A percentile compares a stretch with the other conserved stretches of the same genome.
Evolutionary conservation across 1,140 invertebrate genomes (phyloP).

Genomic region (Hestina assimilis): DNA sequence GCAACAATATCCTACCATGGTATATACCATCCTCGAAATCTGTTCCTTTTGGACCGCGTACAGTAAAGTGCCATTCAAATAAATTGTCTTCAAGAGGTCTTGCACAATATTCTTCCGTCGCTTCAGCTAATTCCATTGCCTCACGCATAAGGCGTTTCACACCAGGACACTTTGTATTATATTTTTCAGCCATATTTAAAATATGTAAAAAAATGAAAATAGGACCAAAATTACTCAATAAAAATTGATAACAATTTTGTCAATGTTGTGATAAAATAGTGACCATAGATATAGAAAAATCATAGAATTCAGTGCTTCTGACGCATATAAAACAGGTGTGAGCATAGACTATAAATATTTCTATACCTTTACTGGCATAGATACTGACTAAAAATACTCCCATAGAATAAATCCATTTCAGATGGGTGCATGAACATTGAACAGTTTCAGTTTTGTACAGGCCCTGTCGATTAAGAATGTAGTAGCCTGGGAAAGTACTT

Average conservation of each 20-base stretch:
- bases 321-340: constrained; percentile 21
- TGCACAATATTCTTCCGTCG: constrained; percentile 95
- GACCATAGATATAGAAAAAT: no score
- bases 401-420: no score
- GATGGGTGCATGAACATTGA: no score
- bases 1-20: constrained; percentile 94
- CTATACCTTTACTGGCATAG: no score
- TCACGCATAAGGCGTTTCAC: constrained; percentile 97
- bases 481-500: no score
- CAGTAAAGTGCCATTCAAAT: constrained; percentile 99
- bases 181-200: constrained; percentile 67
- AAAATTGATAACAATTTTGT: constrained; percentile 37
- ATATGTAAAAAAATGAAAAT: constrained; percentile 24
- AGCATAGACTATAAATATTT: no score
- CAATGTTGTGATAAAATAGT: constrained; percentile 25
- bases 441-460: no score
- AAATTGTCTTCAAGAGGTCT: constrained; percentile 96
- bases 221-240: constrained; percentile 7
- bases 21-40: constrained; percentile 95
- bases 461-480: no score
- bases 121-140: constrained; percentile 89
- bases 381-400: no score
- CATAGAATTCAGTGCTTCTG: no score
- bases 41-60: constrained; percentile 90
- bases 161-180: constrained; percentile 80